Evolutionary conservation across 2,113 vertebrate species (phyloP).

Genomic region (Synodontis membranacea): DNA sequence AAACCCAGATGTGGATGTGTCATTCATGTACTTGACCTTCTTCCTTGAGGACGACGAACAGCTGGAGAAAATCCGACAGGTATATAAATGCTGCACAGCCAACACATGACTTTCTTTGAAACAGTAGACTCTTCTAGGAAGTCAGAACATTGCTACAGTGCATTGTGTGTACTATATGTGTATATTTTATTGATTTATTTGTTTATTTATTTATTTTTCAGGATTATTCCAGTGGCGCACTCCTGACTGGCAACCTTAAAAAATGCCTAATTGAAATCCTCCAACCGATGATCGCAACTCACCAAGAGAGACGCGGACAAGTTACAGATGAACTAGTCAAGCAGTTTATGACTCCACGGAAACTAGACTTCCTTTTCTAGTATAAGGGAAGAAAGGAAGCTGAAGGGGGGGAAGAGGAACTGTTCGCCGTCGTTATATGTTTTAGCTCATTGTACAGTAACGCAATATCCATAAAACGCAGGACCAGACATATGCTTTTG

Average conservation of each 20-base stretch:
- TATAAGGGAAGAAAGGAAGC: neutral
- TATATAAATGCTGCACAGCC: constrained; percentile 52
- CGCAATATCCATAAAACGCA: neutral
- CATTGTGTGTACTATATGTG: too few relatives aligned
- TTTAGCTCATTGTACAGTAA: neutral
- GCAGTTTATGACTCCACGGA: constrained; percentile 91
- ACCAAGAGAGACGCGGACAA: constrained; percentile 88
- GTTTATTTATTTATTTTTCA: constrained; percentile 55
- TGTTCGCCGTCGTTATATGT: neutral
- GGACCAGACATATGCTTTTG: neutral
- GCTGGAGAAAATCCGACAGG: constrained; percentile 91
- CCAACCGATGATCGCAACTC: constrained; percentile 86
- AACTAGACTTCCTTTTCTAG: constrained; percentile 82
- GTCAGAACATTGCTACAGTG: too few relatives aligned
- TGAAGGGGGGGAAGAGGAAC: neutral
- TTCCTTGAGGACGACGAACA: constrained; percentile 94
- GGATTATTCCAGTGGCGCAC: constrained; percentile 89
- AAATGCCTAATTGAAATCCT: constrained; percentile 87
- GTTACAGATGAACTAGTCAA: constrained; percentile 83
- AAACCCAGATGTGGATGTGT: constrained; percentile 91
- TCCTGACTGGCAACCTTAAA: constrained; percentile 95
- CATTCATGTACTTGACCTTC: constrained; percentile 96
- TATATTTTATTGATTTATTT: too few relatives aligned
- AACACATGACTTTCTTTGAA: neutral
- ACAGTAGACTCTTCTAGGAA: neutral